Percentiles rank a stretch among this genome's conserved stretches.
phyloP scores from a whole-genome alignment of 2,888 invertebrate species.

The Leptogaster cylindrica region DNA sequence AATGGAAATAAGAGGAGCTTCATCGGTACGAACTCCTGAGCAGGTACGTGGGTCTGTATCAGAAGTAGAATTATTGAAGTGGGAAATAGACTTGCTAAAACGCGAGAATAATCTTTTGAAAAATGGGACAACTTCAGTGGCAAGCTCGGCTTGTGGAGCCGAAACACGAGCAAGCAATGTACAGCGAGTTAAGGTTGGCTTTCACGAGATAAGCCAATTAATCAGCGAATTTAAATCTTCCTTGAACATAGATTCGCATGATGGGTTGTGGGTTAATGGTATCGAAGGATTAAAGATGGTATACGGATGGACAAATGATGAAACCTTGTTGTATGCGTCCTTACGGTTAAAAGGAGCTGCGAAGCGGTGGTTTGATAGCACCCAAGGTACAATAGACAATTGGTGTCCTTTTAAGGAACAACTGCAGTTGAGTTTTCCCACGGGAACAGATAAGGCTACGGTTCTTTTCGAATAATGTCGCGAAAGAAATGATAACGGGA shows the following conservation, averaged over 20 bases:
- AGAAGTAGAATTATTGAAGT: neutral
- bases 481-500: neutral
- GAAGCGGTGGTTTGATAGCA: neutral
- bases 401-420: neutral
- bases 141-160: neutral
- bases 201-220: slow-evolving; percentile 11
- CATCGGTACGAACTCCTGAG: neutral
- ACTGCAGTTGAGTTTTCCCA: neutral
- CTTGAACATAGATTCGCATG: neutral
- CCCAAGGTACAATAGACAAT: neutral
- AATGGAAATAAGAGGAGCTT: neutral
- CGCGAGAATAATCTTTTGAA: neutral
- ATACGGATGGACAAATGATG: neutral
- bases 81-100: neutral
- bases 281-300: neutral
- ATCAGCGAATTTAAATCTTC: slow-evolving; percentile 5
- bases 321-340: slow-evolving; percentile 13
- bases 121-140: neutral
- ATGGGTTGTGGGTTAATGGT: neutral
- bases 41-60: neutral
- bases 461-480: neutral
- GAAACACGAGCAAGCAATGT: neutral
- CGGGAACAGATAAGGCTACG: neutral
- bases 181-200: neutral
- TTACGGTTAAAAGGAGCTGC: slow-evolving; percentile 8